Evolutionary conservation across 2,797 vertebrate species (phyloP), one percentile per base, ranked within the genome.

Genomic region (Tamandua tetradactyla): DNA sequence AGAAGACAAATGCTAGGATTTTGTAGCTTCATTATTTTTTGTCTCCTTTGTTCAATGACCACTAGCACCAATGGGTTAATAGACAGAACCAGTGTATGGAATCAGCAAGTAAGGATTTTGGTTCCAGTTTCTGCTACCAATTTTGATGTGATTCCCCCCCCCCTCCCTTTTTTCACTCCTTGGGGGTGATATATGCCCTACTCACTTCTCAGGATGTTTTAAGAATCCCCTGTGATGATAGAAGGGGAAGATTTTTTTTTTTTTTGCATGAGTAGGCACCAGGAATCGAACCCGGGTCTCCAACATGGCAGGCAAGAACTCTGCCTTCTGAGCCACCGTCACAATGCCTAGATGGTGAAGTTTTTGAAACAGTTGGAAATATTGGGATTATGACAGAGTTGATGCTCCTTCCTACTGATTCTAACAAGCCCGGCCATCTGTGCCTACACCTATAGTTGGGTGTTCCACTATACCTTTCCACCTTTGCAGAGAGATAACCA

Each of bases 11-110:
- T 42, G 68, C n/a, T 44, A 74, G 76, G 42, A 47, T 55, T 22
- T 8, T 20, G 37, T n/a, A 20, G 2, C 82, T 61, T 57, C 27
- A 15, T 40, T 27, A 59, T 35, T 57, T 74, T 62, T 49, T 57
- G 9, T 68, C 57, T 71, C 30, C 61, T 94, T 85, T 47, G 40
- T 71, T 47, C 15, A 35, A 2, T 57, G 52, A n/a, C 32, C 40
- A 7, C 22, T 37, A 23, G 18, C 18, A 62, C 59, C 32, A 0
- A 0, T 15, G 6, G 1, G 30, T 9, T 57, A n/a, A 15, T 22
- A 15, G 61, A 61, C 27, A 83, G 55, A 82, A 37, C 40, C 64
- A 66, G 35, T 6, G 40, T 37, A 40, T 20, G 32, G 30, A 35
- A 81, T 40, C 49, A 42, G 17, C 15, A 25, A 44, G 55, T 57